phyloP scores from a whole-genome alignment of 2,797 vertebrate species.

The Adelosebastes latens region DNA sequence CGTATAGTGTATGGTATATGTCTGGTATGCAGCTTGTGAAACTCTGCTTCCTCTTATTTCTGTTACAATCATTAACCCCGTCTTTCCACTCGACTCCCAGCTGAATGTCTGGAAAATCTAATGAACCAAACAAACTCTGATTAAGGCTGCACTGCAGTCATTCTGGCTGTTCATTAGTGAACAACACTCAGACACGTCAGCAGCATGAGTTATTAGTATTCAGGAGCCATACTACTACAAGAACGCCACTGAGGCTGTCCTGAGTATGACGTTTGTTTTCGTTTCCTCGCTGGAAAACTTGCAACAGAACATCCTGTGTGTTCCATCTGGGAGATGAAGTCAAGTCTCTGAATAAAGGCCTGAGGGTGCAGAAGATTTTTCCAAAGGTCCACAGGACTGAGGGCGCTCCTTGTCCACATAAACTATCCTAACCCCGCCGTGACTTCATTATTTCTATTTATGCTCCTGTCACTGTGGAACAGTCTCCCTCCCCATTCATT shows the following conservation, averaged over 20 bases:
- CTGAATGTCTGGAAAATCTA: constrained; percentile 29
- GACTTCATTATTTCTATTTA: constrained; percentile 83
- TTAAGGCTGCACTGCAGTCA: not conserved
- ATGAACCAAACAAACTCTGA: constrained; percentile 30
- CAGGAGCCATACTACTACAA: not conserved
- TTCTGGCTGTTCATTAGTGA: constrained; percentile 21
- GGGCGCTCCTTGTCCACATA: constrained; percentile 61
- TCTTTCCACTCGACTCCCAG: constrained; percentile 37
- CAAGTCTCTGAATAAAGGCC: constrained; percentile 40
- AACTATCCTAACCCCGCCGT: constrained; percentile 70
- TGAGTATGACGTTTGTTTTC: constrained; percentile 36
- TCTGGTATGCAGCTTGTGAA: not conserved
- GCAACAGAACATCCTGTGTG: constrained; percentile 34
- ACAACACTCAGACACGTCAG: constrained; percentile 23
- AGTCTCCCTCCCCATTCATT: constrained; percentile 70
- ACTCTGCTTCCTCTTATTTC: not conserved
- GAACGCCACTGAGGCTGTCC: constrained; percentile 4
- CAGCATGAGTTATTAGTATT: constrained; percentile 33
- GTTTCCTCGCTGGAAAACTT: constrained; percentile 32
- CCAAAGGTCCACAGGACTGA: constrained; percentile 51
- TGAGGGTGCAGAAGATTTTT: constrained; percentile 48
- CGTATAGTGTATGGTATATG: not conserved
- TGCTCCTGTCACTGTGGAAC: constrained; percentile 61
- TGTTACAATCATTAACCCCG: not conserved
- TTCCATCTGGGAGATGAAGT: constrained; percentile 47